Evolutionary conservation across 2,888 invertebrate species (phyloP).

Genomic region (Bellardia pandia): DNA sequence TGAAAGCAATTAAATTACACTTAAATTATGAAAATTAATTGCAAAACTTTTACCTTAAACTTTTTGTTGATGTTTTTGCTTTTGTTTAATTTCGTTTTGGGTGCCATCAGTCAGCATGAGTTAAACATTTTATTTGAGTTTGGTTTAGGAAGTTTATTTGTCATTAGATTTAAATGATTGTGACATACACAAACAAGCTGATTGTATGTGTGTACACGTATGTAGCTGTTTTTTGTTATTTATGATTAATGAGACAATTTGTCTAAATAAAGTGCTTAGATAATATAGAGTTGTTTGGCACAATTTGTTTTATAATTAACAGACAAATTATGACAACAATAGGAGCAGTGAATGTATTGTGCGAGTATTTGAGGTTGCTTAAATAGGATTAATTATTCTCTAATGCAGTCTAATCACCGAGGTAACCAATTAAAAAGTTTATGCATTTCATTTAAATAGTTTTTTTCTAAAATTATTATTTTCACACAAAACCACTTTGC

Average conservation of each 20-base stretch:
- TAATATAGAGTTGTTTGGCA: not conserved
- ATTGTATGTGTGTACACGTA: not conserved
- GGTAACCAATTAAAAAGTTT: too few relatives aligned
- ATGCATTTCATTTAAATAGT: too few relatives aligned
- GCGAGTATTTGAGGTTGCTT: too few relatives aligned
- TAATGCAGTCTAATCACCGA: too few relatives aligned
- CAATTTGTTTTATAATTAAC: conserved; percentile 1
- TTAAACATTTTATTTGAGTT: conserved; percentile 32
- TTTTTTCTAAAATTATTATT: too few relatives aligned
- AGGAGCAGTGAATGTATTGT: not conserved
- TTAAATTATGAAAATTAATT: conserved; percentile 73
- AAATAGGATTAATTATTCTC: too few relatives aligned
- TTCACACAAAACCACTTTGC: too few relatives aligned
- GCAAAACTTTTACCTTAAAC: conserved; percentile 66
- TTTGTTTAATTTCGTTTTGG: not conserved
- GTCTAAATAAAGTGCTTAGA: conserved; percentile 6
- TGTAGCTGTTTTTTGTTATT: not conserved
- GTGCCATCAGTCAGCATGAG: conserved; percentile 13
- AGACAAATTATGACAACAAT: not conserved
- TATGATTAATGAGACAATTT: conserved; percentile 6
- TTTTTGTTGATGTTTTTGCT: conserved; percentile 45
- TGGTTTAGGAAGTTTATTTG: conserved; percentile 26
- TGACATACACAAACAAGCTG: not conserved
- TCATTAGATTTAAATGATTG: conserved; percentile 21
- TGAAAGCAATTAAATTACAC: conserved; percentile 72